Conservation (phyloP, 2,888 invertebrate species). For the Penaeus monodon region DNA sequence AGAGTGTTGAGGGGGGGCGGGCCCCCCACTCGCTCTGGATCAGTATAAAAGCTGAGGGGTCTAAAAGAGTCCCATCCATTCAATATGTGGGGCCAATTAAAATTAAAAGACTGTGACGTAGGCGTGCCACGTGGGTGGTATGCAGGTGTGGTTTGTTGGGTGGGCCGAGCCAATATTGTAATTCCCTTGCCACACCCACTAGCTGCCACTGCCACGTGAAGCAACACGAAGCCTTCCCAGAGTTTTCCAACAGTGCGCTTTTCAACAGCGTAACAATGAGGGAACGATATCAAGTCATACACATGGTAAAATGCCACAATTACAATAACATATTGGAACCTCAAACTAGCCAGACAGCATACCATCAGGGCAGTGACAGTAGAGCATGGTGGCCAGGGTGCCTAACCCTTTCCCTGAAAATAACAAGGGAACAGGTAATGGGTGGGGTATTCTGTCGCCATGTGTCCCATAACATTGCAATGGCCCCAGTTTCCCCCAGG, state of each 20-base stretch:
- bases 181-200: conserved; percentile 49
- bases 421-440: conserved; percentile 14
- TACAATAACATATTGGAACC: conserved; percentile 47
- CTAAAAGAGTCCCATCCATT: conserved; percentile 59
- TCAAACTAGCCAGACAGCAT: conserved; percentile 29
- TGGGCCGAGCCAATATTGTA: conserved; percentile 14
- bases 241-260: conserved; percentile 54
- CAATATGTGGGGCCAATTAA: conserved; percentile 57
- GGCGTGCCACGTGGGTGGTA: conserved; percentile 54
- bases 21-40: conserved; percentile 42
- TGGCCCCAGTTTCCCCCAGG: conserved; percentile 50
- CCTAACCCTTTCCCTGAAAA: conserved; percentile 8
- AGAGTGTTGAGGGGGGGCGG: conserved; percentile 46
- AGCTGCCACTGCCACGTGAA: conserved; percentile 57
- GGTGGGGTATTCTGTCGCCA: conserved; percentile 56
- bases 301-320: conserved; percentile 55
- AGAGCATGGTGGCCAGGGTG: conserved; percentile 30
- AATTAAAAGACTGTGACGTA: conserved; percentile 54
- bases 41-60: conserved; percentile 61
- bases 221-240: conserved; percentile 53
- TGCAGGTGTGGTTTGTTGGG: conserved; percentile 46
- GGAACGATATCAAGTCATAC: conserved; percentile 56
- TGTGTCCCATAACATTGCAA: conserved; percentile 49
- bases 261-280: conserved; percentile 59
- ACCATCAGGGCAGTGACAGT: conserved; percentile 54